Conservation (phyloP, 1,140 invertebrate species). For the Pseudoatta argentina region DNA sequence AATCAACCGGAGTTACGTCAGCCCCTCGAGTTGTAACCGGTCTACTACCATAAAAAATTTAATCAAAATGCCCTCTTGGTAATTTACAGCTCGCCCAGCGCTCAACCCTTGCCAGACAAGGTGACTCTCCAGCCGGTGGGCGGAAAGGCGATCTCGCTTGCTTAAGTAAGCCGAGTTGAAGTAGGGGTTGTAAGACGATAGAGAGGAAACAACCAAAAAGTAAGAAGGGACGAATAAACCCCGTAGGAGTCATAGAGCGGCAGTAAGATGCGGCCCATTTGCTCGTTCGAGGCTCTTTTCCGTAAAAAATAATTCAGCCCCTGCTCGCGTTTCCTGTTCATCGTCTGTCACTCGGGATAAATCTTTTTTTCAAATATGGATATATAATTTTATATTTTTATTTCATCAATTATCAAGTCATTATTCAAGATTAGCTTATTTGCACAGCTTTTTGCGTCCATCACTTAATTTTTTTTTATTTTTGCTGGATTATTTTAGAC, state of each 20-base stretch:
- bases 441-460: neutral
- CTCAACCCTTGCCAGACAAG: conserved; percentile 80
- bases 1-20: conserved; percentile 80
- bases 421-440: neutral
- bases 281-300: conserved; percentile 53
- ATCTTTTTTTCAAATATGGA: neutral
- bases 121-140: conserved; percentile 44
- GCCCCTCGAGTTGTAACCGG: conserved; percentile 64
- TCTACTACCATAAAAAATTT: conserved; percentile 86
- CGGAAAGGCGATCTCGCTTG: conserved; percentile 39
- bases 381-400: neutral
- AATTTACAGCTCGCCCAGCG: conserved; percentile 83
- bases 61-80: conserved; percentile 87
- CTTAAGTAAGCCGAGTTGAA: conserved; percentile 61
- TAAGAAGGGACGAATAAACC: conserved; percentile 65
- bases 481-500: neutral
- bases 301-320: conserved; percentile 81
- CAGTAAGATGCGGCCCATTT: conserved; percentile 66
- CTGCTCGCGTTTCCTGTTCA: conserved; percentile 73
- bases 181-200: conserved; percentile 61
- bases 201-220: conserved; percentile 55
- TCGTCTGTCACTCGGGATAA: neutral
- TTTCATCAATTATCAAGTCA: neutral
- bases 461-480: neutral
- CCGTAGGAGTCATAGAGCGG: conserved; percentile 77